Evolutionary conservation across 2,888 invertebrate species (phyloP), one percentile per base, ranked within the genome.

Genomic region (Dioctria rufipes): DNA sequence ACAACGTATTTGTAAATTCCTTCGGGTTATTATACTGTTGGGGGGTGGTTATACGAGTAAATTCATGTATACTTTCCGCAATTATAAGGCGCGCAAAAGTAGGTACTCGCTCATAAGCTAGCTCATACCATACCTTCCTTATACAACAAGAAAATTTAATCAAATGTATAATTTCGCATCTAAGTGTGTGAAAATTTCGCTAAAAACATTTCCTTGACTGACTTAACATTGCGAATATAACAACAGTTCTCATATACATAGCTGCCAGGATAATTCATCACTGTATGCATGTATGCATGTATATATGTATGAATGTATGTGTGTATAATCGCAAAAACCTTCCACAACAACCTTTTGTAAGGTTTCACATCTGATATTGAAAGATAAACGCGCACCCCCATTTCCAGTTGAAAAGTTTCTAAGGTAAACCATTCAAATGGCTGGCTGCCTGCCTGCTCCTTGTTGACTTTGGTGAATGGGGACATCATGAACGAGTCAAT

Each of bases 231-330:
- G 39, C 77, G 25, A 25, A 25, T 25, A 25, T 25, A 63, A 63
- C 63, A 63, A 46, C 25, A 77, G 46, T 46, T 77, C 39, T 39
- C 77, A 49, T 25, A 25, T 25, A 25, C 25, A 25, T 46, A 61
- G 61, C 39, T 46, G 63, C 43, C 43, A n/a, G 61, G 43, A 25
- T 63, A 77, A 77, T 77, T 60, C 75, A 75, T 75, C 75, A 75
- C 42, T 25, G 2, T 25, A 25, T 2, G 25, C 2, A 25, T 25
- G 25, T 2, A 25, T 25, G 25, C 2, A 25, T 25, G n/a, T n/a
- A n/a, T n/a, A n/a, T n/a, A n/a, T n/a, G n/a, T n/a, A n/a, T n/a
- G n/a, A n/a, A 25, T 25, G 25, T 25, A 25, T 25, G 25, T 25
- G 2, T 25, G 25, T 25, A 25, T 25, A 25, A 25, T 25, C 25